Evolutionary conservation across 2,888 invertebrate genomes (phyloP), one percentile per base, ranked within the genome.

Genomic region (Herminia tarsipennalis): DNA sequence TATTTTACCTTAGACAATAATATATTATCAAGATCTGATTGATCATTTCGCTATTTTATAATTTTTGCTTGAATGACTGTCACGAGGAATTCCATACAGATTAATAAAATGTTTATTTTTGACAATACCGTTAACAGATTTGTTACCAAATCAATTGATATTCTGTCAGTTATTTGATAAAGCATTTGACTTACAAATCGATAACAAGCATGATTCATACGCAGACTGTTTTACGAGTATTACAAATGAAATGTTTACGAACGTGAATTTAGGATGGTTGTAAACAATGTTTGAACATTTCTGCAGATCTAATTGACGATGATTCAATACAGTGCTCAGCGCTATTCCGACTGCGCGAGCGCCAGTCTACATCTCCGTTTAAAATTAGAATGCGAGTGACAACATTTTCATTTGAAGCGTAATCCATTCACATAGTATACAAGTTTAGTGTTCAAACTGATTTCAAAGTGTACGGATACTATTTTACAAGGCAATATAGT

Each of bases 341-440:
- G 64, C 64, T 62, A 42, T 48, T 65, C 70, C 63, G 14, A 58
- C 61, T 47, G 67, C 70, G 68, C 63, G 57, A 39, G 68, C 65
- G 66, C 40, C 53, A 46, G 57, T 66, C 58, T 54, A 56, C 37
- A 59, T 74, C 70, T 69, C 68, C 46, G 74, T 76, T 76, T 87
- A 89, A 82, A 80, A 81, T 80, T 88, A 89, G 88, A 81, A 46
- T 41, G 42, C 60, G 73, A 76, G 78, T 85, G 88, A 87, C 88
- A 88, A 83, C 76, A 75, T 69, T 75, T 63, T 54, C 62, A 39
- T 55, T 42, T 54, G 55, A 41, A n/a, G 39, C 35, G 49, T 56
- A 44, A 62, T 57, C 63, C 53, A 41, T 61, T 64, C 46, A 63
- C 54, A 61, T 58, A 58, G 50, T 61, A 45, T 45, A 63, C 55